phyloP scores from a whole-genome alignment of 2,113 vertebrate species.

The Pomatorhinus ruficollis region DNA sequence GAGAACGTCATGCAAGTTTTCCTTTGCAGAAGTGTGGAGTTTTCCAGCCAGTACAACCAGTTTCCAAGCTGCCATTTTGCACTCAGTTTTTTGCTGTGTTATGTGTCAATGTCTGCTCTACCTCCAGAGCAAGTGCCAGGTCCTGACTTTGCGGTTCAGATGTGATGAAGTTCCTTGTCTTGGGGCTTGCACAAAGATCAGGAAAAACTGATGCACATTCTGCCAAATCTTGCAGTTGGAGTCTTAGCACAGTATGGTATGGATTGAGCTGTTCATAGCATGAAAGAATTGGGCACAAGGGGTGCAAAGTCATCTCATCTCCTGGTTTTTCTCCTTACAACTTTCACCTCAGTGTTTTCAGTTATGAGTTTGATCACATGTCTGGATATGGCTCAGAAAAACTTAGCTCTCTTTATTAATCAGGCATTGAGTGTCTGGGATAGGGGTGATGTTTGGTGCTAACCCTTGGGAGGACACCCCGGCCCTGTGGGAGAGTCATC shows the following conservation, averaged over 20 bases:
- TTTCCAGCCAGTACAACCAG: neutral
- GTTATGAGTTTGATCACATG: rapidly evolving
- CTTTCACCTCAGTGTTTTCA: neutral
- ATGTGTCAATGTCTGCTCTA: rapidly evolving
- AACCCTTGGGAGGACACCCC: neutral
- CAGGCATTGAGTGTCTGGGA: neutral
- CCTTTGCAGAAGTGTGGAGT: neutral
- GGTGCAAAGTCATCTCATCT: neutral
- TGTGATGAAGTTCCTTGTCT: neutral
- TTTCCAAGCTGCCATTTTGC: neutral
- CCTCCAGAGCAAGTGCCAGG: neutral
- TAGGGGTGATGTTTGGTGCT: neutral
- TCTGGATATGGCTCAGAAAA: neutral
- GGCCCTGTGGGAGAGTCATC: neutral
- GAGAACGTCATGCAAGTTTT: neutral
- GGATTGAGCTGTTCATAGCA: neutral
- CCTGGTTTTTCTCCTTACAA: neutral
- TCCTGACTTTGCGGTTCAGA: neutral
- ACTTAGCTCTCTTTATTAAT: neutral
- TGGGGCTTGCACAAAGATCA: neutral
- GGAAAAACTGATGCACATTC: neutral
- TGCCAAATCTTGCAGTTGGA: neutral
- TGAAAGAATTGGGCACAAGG: neutral
- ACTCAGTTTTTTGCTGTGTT: neutral
- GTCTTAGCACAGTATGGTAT: neutral